Conservation (phyloP, 1,140 invertebrate species). For the Drosophila tsacasi region DNA sequence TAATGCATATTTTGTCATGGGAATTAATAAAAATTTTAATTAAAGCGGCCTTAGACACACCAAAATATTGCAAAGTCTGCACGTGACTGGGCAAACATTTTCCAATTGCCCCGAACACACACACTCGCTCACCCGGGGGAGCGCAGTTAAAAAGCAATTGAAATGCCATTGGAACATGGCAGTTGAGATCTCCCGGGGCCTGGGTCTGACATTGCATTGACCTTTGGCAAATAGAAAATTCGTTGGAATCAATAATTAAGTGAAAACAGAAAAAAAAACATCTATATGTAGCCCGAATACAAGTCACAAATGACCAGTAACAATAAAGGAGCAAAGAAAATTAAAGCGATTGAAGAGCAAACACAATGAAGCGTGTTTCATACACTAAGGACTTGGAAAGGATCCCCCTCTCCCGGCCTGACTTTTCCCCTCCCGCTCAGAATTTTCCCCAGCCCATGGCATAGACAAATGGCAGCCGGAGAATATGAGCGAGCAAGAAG, state of each 20-base stretch:
- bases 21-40: constrained; percentile 74
- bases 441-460: constrained; percentile 18
- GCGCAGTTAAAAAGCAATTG: constrained; percentile 73
- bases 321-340: constrained; percentile 58
- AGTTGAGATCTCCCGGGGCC: constrained; percentile 50
- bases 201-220: constrained; percentile 71
- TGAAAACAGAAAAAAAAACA: constrained; percentile 41
- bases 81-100: constrained; percentile 67
- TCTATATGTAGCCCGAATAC: constrained; percentile 36
- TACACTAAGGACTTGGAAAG: constrained; percentile 44
- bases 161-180: constrained; percentile 52
- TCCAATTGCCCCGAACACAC: constrained; percentile 16
- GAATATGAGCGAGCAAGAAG: constrained; percentile 65
- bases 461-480: constrained; percentile 49
- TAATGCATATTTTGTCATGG: constrained; percentile 40
- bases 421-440: not conserved
- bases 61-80: constrained; percentile 48
- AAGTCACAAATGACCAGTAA: constrained; percentile 67
- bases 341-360: constrained; percentile 54
- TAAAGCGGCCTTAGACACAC: constrained; percentile 45
- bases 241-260: constrained; percentile 79
- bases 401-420: constrained; percentile 1
- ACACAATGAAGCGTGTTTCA: constrained; percentile 63
- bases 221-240: constrained; percentile 66
- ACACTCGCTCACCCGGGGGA: constrained; percentile 29